Evolutionary conservation across 1,140 invertebrate genomes (phyloP).

Genomic region (Apis florea): DNA sequence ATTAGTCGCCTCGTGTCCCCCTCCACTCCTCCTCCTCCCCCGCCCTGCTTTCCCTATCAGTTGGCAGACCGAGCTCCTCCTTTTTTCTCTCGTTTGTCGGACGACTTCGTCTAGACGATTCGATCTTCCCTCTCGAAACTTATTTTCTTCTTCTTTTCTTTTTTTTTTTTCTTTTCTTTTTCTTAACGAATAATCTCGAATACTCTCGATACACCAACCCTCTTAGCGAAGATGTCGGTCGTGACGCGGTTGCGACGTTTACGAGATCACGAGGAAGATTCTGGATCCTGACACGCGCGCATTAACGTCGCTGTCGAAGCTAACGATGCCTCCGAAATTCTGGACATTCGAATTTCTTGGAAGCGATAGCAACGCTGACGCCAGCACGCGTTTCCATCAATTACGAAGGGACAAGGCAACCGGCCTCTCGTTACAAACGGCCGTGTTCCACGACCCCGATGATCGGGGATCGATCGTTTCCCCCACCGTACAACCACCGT

Average conservation of each 20-base stretch:
- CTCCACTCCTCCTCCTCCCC: neutral
- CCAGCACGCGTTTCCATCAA: conserved; percentile 7
- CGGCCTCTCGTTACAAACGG: conserved; percentile 9
- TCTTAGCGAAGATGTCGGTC: no score
- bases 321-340: neutral
- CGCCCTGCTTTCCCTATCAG: neutral
- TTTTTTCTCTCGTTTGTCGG: neutral
- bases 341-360: neutral
- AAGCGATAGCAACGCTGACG: neutral
- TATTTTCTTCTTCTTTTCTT: no score
- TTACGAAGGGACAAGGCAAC: neutral
- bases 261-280: no score
- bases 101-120: neutral
- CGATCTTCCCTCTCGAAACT: neutral
- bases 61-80: neutral
- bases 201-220: no score
- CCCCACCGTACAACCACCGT: neutral
- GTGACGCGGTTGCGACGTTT: no score
- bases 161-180: no score
- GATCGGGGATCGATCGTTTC: neutral
- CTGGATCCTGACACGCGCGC: neutral
- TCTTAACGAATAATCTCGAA: no score
- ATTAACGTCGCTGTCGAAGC: neutral
- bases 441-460: neutral
- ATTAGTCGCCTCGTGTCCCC: conserved; percentile 55